Evolutionary conservation across 2,797 vertebrate genomes (phyloP), one percentile per base, ranked within the genome.

Genomic region (Argya squamiceps): DNA sequence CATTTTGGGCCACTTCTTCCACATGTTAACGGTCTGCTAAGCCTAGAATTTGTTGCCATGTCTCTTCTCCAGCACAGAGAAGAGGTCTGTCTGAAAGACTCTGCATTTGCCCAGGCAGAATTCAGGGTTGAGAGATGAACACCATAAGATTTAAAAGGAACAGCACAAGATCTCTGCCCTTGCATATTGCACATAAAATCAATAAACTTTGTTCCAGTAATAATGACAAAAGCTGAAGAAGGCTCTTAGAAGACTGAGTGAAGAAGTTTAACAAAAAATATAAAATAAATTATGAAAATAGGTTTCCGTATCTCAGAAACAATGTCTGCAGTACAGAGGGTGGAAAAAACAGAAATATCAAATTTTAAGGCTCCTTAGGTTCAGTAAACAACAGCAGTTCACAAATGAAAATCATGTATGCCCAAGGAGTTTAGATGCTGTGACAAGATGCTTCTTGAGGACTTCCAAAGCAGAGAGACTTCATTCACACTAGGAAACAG

Each of bases 11-110:
- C 29, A 27, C 59, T 76, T 84, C 6, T 22, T 43, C 15, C 7
- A 12, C 3, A 11, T 1, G 4, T 24, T 29, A 41, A 23, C 1
- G 0, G 23, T 30, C 29, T 1, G 2, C 11, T 52, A 29, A 70
- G 32, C 22, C 43, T 20, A 62, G 26, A 32, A 24, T 52, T 49
- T 74, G 23, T 64, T 88, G 23, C 32, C 30, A 24, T 9, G 11
- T 19, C 18, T 67, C 37, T 89, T 77, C 26, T 88, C 39, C 56
- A 81, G 30, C n/a, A 67, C 4, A 49, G 44, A 47, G 22, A 67
- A 71, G 13, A 59, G 1, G 4, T 52, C 64, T 64, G 11, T 27
- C 37, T 70, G 36, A 83, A 94, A 89, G 53, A 67, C 11, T 39
- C 21, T 21, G 4, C 11, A 24, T 43, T 92, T 64, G 8, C 19